Percentiles rank a stretch among this genome's conserved stretches.
Evolutionary conservation across 2,113 vertebrate genomes (phyloP).

Genomic region (Seriola aureovittata): DNA sequence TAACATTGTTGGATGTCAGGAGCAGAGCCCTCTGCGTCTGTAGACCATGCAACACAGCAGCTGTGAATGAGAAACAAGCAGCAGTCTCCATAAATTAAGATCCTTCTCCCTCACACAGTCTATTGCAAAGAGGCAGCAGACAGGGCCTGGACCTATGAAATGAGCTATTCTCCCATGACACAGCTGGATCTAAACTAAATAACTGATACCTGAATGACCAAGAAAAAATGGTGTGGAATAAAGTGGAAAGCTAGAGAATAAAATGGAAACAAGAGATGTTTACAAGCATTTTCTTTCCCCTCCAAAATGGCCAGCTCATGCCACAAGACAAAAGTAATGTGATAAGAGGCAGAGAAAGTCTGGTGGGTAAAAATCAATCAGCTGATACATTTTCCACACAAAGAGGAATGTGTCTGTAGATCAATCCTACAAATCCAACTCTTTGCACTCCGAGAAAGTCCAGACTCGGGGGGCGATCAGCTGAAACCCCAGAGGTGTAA

Average conservation of each 20-base stretch:
- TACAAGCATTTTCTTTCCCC: not conserved
- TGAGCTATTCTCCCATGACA: constrained; percentile 54
- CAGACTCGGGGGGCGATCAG: constrained; percentile 21
- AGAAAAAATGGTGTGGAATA: constrained; percentile 33
- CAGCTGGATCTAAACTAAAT: constrained; percentile 57
- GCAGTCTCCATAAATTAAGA: constrained; percentile 73
- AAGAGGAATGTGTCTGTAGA: constrained; percentile 5
- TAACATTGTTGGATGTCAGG: constrained; percentile 62
- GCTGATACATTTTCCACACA: constrained; percentile 7
- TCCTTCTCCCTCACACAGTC: constrained; percentile 44
- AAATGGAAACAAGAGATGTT: constrained; percentile 17
- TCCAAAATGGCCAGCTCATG: constrained; percentile 7
- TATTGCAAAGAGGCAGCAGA: constrained; percentile 49
- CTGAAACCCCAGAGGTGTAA: constrained; percentile 30
- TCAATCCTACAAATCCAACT: constrained; percentile 20
- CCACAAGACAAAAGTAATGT: not conserved
- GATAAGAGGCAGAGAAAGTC: not conserved
- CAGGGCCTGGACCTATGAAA: constrained; percentile 52
- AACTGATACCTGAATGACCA: constrained; percentile 49
- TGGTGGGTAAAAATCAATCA: not conserved
- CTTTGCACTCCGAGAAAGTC: constrained; percentile 10
- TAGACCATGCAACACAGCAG: constrained; percentile 53
- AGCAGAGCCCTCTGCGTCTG: constrained; percentile 50
- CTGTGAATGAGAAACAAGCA: constrained; percentile 68
- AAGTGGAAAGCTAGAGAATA: constrained; percentile 35